These are phyloP conservation scores for Leucoptera coffeella DNA, from an alignment of 2,888 invertebrate species.

Conservation along the genomic window DNA sequence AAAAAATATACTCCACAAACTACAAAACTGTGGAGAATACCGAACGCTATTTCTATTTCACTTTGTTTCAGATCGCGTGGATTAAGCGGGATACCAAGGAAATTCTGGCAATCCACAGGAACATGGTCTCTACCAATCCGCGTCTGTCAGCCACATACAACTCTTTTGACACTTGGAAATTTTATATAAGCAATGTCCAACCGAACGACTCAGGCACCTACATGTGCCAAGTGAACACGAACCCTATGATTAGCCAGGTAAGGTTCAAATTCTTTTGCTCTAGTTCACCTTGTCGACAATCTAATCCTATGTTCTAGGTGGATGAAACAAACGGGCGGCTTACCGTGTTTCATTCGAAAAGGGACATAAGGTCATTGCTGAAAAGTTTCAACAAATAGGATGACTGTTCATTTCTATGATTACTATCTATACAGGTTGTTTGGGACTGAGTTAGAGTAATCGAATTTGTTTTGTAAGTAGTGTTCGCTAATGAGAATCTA, in stretches of 20 bases:
- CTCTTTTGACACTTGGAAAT: constrained; percentile 90
- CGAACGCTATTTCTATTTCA: background rate
- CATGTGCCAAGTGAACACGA: constrained; percentile 92
- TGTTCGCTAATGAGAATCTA: too few species aligned
- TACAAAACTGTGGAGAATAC: background rate
- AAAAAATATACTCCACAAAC: too few species aligned
- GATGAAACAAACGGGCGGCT: too few species aligned
- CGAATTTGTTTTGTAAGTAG: too few species aligned
- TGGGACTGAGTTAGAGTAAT: too few species aligned
- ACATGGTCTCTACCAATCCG: constrained; percentile 83
- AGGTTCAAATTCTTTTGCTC: constrained; percentile 8
- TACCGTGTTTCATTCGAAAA: too few species aligned
- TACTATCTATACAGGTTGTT: too few species aligned
- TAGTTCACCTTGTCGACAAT: too few species aligned
- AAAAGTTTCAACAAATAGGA: too few species aligned
- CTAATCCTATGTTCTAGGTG: too few species aligned
- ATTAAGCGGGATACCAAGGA: constrained; percentile 88
- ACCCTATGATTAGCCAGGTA: constrained; percentile 85
- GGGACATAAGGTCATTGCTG: too few species aligned
- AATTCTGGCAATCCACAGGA: constrained; percentile 82
- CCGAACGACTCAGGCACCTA: constrained; percentile 89
- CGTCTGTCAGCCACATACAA: constrained; percentile 84
- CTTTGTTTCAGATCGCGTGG: constrained; percentile 70
- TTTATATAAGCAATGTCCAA: constrained; percentile 85
- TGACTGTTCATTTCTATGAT: too few species aligned